phyloP scores from a whole-genome alignment of 35 echinoderm and acorn worm species.

The Acanthaster planci region DNA sequence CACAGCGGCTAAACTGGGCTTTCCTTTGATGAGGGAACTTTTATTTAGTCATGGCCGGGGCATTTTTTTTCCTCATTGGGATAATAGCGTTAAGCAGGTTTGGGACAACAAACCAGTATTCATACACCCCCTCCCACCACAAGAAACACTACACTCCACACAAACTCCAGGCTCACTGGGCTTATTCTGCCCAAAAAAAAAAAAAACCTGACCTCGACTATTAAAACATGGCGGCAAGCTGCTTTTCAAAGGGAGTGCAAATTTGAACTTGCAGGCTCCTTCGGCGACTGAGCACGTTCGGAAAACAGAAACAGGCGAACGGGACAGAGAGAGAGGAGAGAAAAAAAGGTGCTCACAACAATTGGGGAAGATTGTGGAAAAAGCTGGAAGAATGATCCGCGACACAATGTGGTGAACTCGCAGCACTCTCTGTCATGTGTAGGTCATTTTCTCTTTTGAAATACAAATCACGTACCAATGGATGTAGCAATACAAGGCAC shows the following conservation, averaged over 20 bases:
- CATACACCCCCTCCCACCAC: background rate
- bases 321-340: no score
- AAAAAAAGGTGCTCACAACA: no score
- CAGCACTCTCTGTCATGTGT: no score
- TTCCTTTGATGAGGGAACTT: background rate
- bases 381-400: no score
- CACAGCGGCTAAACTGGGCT: slow-evolving; percentile 3
- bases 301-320: background rate
- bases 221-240: slow-evolving; percentile 27
- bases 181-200: slow-evolving; percentile 4
- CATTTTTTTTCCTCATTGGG: background rate
- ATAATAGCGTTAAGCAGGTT: slow-evolving; percentile 22
- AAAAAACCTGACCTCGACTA: background rate
- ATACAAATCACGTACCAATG: no score
- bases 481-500: no score
- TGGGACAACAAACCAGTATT: background rate
- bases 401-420: no score
- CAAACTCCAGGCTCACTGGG: background rate
- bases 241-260: slow-evolving; percentile 1
- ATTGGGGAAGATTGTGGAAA: no score
- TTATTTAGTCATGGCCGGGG: background rate
- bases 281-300: background rate
- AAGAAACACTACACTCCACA: slow-evolving; percentile 13
- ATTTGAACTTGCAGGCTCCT: background rate
- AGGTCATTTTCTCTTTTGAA: no score